A percentile compares a stretch with the other conserved stretches of the same genome.
Conservation (phyloP, 1,140 invertebrate genomes). For the Archegozetes longisetosus region DNA sequence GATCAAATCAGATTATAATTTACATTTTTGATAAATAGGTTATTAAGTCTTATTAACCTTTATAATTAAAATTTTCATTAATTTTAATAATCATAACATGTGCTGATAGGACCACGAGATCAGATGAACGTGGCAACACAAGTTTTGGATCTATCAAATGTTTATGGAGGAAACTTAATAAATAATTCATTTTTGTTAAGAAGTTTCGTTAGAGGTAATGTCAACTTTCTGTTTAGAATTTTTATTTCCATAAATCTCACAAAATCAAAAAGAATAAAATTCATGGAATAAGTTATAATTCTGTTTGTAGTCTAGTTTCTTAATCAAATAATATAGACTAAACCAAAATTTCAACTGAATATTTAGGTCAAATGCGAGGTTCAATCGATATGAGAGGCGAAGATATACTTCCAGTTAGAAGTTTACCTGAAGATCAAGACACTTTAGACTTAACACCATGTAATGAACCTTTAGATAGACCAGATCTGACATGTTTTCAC, state of each 20-base stretch:
- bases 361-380: conserved; percentile 1
- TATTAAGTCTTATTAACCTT: too few species aligned
- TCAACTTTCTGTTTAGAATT: not conserved
- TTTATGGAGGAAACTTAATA: conserved; percentile 42
- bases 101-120: conserved; percentile 24
- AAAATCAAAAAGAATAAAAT: too few species aligned
- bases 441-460: conserved; percentile 9
- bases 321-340: too few species aligned
- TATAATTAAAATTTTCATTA: too few species aligned
- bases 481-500: not conserved
- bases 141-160: conserved; percentile 51
- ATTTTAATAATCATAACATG: not conserved
- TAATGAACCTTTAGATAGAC: conserved; percentile 1
- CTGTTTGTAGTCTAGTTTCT: too few species aligned
- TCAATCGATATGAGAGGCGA: not conserved
- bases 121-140: conserved; percentile 59
- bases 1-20: too few species aligned
- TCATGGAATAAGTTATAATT: too few species aligned
- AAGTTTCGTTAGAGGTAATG: conserved; percentile 3
- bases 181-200: conserved; percentile 8
- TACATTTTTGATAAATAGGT: too few species aligned
- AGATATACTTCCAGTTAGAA: not conserved
- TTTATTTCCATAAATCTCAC: not conserved
- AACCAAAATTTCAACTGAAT: not conserved
- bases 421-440: not conserved